Evolutionary conservation across 1,140 invertebrate genomes (phyloP).

Genomic region (Chlorops oryzae): DNA sequence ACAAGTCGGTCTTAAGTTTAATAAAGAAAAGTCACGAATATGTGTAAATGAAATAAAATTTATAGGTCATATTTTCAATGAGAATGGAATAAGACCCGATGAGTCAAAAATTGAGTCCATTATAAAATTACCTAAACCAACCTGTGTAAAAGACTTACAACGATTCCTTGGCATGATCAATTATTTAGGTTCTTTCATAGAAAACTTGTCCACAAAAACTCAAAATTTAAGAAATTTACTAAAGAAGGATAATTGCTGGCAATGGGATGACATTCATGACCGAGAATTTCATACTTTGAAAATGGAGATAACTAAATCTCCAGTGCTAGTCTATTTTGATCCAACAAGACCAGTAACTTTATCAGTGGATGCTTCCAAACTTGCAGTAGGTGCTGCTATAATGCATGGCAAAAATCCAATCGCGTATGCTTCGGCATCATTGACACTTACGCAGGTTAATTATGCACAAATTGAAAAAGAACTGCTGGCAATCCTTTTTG

Average conservation of each 20-base stretch:
- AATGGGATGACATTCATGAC: neutral
- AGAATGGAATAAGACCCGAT: neutral
- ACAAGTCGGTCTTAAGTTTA: constrained; percentile 13
- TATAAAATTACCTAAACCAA: constrained; percentile 22
- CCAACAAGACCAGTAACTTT: constrained; percentile 26
- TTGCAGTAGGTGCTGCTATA: constrained; percentile 34
- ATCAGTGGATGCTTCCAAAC: constrained; percentile 37
- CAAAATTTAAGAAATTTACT: constrained; percentile 7
- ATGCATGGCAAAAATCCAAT: constrained; percentile 38
- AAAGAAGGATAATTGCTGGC: constrained; percentile 4
- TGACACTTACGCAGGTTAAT: constrained; percentile 34
- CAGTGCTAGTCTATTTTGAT: constrained; percentile 39
- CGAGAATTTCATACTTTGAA: constrained; percentile 23
- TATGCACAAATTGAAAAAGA: constrained; percentile 51
- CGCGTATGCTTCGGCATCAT: constrained; percentile 30
- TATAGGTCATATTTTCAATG: constrained; percentile 27
- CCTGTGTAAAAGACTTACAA: constrained; percentile 30
- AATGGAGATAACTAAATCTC: constrained; percentile 22
- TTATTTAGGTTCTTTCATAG: constrained; percentile 27
- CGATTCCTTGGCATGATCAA: constrained; percentile 31
- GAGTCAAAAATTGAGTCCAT: constrained; percentile 26
- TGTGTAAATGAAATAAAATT: constrained; percentile 33
- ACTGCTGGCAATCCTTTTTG: constrained; percentile 43
- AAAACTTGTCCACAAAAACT: constrained; percentile 27
- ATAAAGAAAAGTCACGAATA: constrained; percentile 14